These are phyloP conservation scores for Tenebrosternarchus preto DNA, from an alignment of 2,113 vertebrate species.

Conservation along the genomic window DNA sequence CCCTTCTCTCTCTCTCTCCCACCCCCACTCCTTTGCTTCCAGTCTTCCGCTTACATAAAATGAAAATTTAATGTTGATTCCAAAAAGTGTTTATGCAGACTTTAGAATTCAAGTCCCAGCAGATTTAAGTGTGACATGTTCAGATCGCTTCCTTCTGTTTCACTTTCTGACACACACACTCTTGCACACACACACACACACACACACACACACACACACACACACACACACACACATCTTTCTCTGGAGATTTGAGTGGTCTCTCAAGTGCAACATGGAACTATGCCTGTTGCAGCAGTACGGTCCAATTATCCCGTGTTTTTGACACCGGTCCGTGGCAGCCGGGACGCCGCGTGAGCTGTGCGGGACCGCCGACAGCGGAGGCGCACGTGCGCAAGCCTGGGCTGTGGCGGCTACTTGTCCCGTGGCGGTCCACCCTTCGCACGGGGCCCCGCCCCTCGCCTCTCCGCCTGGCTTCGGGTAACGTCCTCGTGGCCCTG, in stretches of 20 bases:
- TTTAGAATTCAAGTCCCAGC: constrained; percentile 14
- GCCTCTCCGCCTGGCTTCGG: too few relatives aligned
- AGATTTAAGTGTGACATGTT: background rate
- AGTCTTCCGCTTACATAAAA: background rate
- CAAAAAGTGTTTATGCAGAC: background rate
- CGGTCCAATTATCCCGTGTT: constrained; percentile 13
- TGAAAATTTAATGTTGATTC: constrained; percentile 35
- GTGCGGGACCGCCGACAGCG: too few relatives aligned
- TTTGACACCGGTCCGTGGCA: background rate
- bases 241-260: background rate
- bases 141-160: too few relatives aligned
- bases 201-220: background rate
- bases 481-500: too few relatives aligned
- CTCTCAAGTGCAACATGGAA: constrained; percentile 11
- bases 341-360: background rate
- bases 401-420: too few relatives aligned
- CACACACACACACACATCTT: background rate
- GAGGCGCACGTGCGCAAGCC: too few relatives aligned
- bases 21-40: too few relatives aligned
- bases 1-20: background rate
- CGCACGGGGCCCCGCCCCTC: too few relatives aligned
- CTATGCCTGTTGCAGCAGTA: background rate
- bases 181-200: background rate
- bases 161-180: background rate
- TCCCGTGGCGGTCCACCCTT: too few relatives aligned